phyloP scores from a whole-genome alignment of 2,888 invertebrate genomes.

The Platycheirus rosarum region DNA sequence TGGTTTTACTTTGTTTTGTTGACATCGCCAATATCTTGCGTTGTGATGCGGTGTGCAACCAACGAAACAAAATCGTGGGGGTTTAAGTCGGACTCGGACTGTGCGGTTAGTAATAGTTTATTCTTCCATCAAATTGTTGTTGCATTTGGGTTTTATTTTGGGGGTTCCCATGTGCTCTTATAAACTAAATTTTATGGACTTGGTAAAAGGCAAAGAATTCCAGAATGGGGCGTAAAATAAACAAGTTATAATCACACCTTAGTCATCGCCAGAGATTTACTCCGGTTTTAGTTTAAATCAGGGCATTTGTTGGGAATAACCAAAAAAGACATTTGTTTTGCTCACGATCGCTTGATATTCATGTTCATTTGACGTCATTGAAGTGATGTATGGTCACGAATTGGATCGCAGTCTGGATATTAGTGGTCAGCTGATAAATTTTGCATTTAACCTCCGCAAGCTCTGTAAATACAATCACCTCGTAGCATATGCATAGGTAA shows the following conservation, averaged over 20 bases:
- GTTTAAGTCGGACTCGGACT: conserved; percentile 38
- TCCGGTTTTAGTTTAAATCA: conserved; percentile 9
- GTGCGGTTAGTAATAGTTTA: background rate
- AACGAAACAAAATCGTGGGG: conserved; percentile 30
- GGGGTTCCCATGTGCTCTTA: conserved; percentile 18
- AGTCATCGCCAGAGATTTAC: conserved; percentile 15
- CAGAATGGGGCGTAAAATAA: conserved; percentile 11
- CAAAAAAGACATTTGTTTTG: background rate
- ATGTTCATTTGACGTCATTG: conserved; percentile 40
- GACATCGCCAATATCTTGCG: conserved; percentile 25
- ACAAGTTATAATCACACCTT: conserved; percentile 16
- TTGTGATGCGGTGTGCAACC: conserved; percentile 1
- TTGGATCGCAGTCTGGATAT: conserved; percentile 20
- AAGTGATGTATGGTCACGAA: conserved; percentile 33
- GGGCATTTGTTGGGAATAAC: conserved; percentile 44
- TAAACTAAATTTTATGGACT: conserved; percentile 8
- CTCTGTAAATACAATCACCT: conserved; percentile 19
- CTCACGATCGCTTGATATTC: conserved; percentile 29
- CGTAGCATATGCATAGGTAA: background rate
- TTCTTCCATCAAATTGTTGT: background rate
- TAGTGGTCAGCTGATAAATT: conserved; percentile 8
- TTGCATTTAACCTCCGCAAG: conserved; percentile 31
- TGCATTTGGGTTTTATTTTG: conserved; percentile 15
- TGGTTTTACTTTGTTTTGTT: conserved; percentile 34
- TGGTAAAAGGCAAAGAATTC: conserved; percentile 23